These are phyloP conservation scores for Petrolisthes manimaculis DNA, from an alignment of 2,888 invertebrate species.

Conservation along the genomic window DNA sequence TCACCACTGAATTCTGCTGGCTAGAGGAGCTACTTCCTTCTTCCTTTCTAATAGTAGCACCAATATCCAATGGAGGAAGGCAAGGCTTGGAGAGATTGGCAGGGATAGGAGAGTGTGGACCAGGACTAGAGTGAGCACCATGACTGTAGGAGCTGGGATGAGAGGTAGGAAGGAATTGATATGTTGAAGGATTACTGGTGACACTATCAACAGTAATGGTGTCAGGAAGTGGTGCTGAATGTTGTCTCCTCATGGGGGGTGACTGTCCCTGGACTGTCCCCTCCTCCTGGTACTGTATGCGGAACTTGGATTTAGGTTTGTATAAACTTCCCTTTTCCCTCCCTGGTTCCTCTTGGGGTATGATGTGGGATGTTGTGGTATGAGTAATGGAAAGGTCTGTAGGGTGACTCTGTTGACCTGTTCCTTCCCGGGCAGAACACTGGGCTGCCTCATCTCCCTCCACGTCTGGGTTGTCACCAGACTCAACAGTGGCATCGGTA, in stretches of 20 bases:
- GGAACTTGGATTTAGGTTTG: constrained; percentile 63
- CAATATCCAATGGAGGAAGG: constrained; percentile 47
- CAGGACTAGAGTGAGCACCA: constrained; percentile 38
- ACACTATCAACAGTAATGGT: constrained; percentile 12
- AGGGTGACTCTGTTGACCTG: constrained; percentile 38
- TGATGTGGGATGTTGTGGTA: not conserved
- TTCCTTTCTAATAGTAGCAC: constrained; percentile 43
- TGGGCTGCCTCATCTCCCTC: constrained; percentile 35
- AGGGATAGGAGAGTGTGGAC: constrained; percentile 33
- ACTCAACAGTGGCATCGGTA: constrained; percentile 37
- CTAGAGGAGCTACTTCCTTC: constrained; percentile 32
- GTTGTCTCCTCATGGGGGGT: constrained; percentile 33
- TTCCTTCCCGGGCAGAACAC: constrained; percentile 2
- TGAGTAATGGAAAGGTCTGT: constrained; percentile 44
- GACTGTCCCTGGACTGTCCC: constrained; percentile 20
- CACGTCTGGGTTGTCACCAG: constrained; percentile 38
- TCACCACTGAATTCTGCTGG: constrained; percentile 28
- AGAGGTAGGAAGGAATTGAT: constrained; percentile 41
- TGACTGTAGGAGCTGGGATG: constrained; percentile 11
- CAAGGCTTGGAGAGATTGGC: constrained; percentile 31
- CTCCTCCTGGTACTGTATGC: constrained; percentile 53
- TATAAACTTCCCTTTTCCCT: constrained; percentile 44
- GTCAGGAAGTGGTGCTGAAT: constrained; percentile 43
- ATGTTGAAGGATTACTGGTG: constrained; percentile 46
- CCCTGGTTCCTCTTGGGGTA: constrained; percentile 23